These are phyloP conservation scores for Arctocebus calabarensis DNA, from an alignment of 2,797 vertebrate species.

Conservation along the genomic window DNA sequence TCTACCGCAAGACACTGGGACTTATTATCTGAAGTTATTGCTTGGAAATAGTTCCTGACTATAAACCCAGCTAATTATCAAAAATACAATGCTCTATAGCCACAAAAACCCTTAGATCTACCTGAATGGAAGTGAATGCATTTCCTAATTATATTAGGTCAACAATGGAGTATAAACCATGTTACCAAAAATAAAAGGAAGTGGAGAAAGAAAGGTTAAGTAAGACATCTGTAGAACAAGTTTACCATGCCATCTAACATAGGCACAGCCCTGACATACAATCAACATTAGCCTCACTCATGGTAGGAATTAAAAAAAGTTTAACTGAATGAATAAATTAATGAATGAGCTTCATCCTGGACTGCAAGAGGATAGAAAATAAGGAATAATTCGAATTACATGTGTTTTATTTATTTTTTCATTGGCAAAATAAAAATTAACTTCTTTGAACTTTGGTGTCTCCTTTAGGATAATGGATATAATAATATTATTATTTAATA, in stretches of 20 bases:
- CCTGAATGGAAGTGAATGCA: too few relatives aligned
- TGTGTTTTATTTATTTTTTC: not conserved
- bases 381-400: not conserved
- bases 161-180: too few relatives aligned
- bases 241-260: not conserved
- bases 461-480: not conserved
- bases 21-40: too few relatives aligned
- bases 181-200: too few relatives aligned
- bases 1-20: too few relatives aligned
- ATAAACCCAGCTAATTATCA: too few relatives aligned
- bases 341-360: not conserved
- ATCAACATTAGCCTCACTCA: not conserved
- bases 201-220: not conserved
- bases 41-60: too few relatives aligned
- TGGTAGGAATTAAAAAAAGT: not conserved
- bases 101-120: too few relatives aligned
- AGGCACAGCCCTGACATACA: not conserved
- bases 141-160: too few relatives aligned
- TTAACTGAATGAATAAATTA: not conserved
- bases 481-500: slow-evolving; percentile 25
- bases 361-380: not conserved
- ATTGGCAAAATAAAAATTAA: not conserved
- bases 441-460: not conserved
- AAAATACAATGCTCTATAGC: too few relatives aligned
- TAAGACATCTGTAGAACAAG: not conserved